Conservation (phyloP, 1,140 invertebrate genomes). For the Cydia splendana region DNA sequence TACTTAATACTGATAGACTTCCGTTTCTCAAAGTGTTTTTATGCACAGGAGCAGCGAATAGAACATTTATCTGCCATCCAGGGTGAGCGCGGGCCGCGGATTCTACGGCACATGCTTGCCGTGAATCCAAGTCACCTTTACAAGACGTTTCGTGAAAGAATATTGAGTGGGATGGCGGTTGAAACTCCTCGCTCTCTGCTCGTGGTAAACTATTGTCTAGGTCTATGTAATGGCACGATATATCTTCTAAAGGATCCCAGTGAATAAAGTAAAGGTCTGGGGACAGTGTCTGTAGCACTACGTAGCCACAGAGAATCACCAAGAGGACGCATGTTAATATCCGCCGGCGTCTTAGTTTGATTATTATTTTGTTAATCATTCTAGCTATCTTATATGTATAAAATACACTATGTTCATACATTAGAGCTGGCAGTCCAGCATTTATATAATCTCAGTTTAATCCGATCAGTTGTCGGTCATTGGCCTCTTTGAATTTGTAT, state of each 20-base stretch:
- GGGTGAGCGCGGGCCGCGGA: conserved; percentile 81
- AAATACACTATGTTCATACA: too few relatives aligned
- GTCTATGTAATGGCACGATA: conserved; percentile 46
- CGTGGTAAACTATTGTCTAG: conserved; percentile 40
- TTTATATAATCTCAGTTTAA: too few relatives aligned
- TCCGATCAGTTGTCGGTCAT: background rate
- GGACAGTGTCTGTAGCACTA: background rate
- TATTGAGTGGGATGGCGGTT: conserved; percentile 59
- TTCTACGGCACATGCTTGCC: conserved; percentile 82
- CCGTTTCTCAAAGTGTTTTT: conserved; percentile 34
- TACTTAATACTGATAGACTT: conserved; percentile 56
- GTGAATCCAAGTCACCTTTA: conserved; percentile 59
- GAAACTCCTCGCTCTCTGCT: conserved; percentile 36
- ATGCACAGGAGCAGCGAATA: conserved; percentile 70
- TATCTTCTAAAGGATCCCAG: conserved; percentile 34
- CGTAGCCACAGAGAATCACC: background rate
- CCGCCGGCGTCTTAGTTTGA: conserved; percentile 5
- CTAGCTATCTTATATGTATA: background rate
- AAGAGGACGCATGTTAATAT: background rate
- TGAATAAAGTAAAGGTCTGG: conserved; percentile 24
- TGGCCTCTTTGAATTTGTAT: conserved; percentile 26
- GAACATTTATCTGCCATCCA: conserved; percentile 73
- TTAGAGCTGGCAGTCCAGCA: too few relatives aligned
- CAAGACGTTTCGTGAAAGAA: conserved; percentile 83
- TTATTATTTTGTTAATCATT: background rate